Base-by-base conservation (phyloP, 2,888 invertebrate species). In the Drosophila anomelani region DNA sequence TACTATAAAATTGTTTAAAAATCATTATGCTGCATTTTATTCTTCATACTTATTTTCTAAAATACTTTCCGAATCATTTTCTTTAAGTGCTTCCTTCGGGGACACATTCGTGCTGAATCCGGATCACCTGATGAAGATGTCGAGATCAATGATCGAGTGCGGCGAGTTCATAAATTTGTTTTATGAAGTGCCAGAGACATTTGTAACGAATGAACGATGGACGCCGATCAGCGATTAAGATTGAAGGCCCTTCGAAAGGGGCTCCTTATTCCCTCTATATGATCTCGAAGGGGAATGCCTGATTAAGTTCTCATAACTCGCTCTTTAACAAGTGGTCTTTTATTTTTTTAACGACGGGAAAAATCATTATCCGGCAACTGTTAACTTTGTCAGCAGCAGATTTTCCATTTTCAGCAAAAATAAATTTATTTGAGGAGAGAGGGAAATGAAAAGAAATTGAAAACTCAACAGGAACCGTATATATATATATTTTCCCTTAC, bases 161-260 rank as follows among this genome's bases (percentile, higher is more conserved):
- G 86, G 75, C 83, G 77, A 88, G 90, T 87, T 90, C 89, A 87
- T 87, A 87, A 87, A 90, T 87, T 90, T 87, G 87, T 90, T 87
- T 87, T 90, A 87, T 87, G 90, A 87, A 87, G 87, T 87, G 87
- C 90, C 78, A 86, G 87, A 80, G 90, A 88, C 87, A 87, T 88
- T 87, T 87, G 87, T 90, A 86, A 88, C 86, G 90, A 86, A 82
- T 88, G 80, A 63, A 58, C 75, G 64, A 75, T 75, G 58, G 41
- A 56, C 75, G 44, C 51, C 70, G 84, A 86, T 86, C 58, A 46
- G 62, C 88, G 86, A 88, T 88, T 88, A 76, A 67, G 80, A 60
- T 46, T 39, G 74, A 39, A 51, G 66, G 20, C 12, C 34, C 66
- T 43, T 51, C 13, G 15, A 39, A 53, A 29, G 26, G 69, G 17